Evolutionary conservation across 2,113 vertebrate genomes (phyloP), one percentile per base, ranked within the genome.

Genomic region (Engraulis encrasicolus): DNA sequence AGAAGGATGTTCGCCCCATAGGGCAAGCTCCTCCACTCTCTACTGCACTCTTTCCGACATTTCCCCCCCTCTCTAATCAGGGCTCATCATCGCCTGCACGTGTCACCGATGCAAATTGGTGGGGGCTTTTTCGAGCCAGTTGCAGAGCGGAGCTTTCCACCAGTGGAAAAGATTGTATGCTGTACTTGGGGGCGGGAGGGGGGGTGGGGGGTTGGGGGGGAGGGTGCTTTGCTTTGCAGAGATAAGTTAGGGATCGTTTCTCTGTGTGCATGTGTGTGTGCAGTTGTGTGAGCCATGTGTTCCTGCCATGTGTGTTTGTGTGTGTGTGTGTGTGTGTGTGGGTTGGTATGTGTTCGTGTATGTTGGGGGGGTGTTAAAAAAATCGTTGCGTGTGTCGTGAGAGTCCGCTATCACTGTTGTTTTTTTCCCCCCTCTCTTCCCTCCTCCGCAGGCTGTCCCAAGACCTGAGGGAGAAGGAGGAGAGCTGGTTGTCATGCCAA

Each of bases 381-480:
- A 79, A 79, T 79, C 9, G n/a, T 27, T 45, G 78, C 6, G 27
- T 79, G 34, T 84, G 77, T 81, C 36, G 5, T 86, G 85, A 86
- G 79, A 81, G 5, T 17, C 34, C 82, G 34, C 82, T 78, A 74
- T 78, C n/a, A n/a, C n/a, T n/a, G n/a, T n/a, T n/a, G n/a, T n/a
- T n/a, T n/a, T n/a, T n/a, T n/a, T n/a, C n/a, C n/a, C n/a, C n/a
- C n/a, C 2, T 2, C 54, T 89, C 34, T 74, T 31, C 11, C 66
- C 27, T 91, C 50, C 48, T 89, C 87, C 89, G 88, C 86, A 99
- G 97, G 48, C 93, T 97, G 80, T 94, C 85, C 1, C 95, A 86
- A 86, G 94, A 96, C 84, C 91, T 98, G 85, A 95, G 94, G 91
- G 96, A 96, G 85, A 96, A 95, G 93, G 94, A 96, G 40, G 82